These are phyloP conservation scores for Sebastes glaucus DNA, from an alignment of 2,797 vertebrate genomes.

Conservation along the genomic window DNA sequence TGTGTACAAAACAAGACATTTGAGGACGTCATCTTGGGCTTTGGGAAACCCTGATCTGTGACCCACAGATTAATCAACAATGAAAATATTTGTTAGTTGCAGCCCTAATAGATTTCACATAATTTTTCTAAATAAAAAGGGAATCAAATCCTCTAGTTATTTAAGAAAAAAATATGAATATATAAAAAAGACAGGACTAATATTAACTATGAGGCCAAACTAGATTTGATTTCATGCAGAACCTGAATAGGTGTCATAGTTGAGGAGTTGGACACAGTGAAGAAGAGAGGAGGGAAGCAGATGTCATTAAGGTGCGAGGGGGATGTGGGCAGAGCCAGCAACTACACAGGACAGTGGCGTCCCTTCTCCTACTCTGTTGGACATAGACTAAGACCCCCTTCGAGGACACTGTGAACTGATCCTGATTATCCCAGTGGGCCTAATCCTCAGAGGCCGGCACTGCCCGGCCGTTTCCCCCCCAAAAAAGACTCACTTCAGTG, in stretches of 20 bases:
- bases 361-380: conserved; percentile 72
- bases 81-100: no score
- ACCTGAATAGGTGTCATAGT: conserved; percentile 37
- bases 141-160: not conserved
- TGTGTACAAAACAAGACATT: no score
- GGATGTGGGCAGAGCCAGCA: conserved; percentile 56
- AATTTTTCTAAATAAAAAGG: not conserved
- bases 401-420: conserved; percentile 83
- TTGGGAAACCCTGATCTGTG: no score
- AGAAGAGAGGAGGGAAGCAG: conserved; percentile 41
- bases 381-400: conserved; percentile 79
- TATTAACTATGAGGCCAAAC: not conserved
- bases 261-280: conserved; percentile 30
- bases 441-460: conserved; percentile 81
- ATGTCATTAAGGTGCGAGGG: conserved; percentile 55
- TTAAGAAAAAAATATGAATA: not conserved
- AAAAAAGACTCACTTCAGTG: conserved; percentile 84
- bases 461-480: conserved; percentile 47
- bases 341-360: conserved; percentile 74
- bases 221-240: conserved; percentile 23
- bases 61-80: no score
- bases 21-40: no score
- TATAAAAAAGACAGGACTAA: not conserved
- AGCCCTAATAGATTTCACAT: not conserved
- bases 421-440: conserved; percentile 84